Evolutionary conservation across 2,113 vertebrate genomes (phyloP), one percentile per base, ranked within the genome.

Genomic region (Rhinolophus ferrumequinum): DNA sequence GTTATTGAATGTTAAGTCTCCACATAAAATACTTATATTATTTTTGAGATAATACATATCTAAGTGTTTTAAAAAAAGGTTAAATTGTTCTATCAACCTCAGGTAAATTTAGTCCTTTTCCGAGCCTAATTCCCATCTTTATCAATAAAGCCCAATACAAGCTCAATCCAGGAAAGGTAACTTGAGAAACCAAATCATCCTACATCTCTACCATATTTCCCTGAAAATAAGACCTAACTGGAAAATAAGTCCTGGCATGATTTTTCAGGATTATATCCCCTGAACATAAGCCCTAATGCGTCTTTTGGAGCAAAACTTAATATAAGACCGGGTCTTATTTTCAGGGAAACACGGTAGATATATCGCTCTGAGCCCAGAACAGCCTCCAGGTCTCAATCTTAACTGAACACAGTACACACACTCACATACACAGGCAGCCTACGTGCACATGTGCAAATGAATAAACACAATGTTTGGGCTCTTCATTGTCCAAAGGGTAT

Each of bases 21-120:
- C 82, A 79, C 24, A 54, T 96, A 64, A 95, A 94, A 77, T 70
- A 82, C 44, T 93, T 83, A 8, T 28, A 21, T 70, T 47, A 33
- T 56, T 82, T 67, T 66, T 50, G 67, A 94, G 64, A 88, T 75
- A 86, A 86, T 15, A 76, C 13, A 16, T 4, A 13, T 15, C 35
- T 8, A 95, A 72, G 41, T 69, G 11, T 38, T 69, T 90, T 75
- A 75, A 50, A 50, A 54, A 54, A 18, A 15, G 87, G 22, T 38
- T 22, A 84, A 80, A 90, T 50, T 67, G 14, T 64, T 69, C 69
- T 75, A 86, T 6, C 50, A 33, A 52, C 5, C 62, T 82, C 81
- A 88, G 66, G 47, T 76, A 91, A 96, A 82, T 54, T 54, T 33
- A n/a, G 12, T 28, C 33, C 54, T 72, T 95, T 85, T 22, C 5